Conservation (phyloP, 2,888 invertebrate genomes). For the Galerucella nymphaeae region DNA sequence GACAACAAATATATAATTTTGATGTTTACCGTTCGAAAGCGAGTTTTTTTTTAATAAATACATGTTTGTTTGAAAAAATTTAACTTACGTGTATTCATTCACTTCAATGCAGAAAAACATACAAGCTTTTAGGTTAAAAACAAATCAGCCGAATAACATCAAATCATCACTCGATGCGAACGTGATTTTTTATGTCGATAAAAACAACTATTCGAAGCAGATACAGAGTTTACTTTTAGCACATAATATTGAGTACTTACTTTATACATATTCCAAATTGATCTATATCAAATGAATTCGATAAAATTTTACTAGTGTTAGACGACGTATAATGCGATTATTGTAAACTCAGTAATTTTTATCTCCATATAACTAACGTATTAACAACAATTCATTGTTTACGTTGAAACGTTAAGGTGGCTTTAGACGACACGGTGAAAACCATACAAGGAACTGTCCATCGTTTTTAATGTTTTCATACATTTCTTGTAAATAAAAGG, state of each 20-base stretch:
- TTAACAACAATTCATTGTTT: background rate
- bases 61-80: background rate
- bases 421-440: background rate
- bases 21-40: too few relatives aligned
- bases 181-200: constrained; percentile 1
- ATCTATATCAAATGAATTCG: background rate
- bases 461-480: too few relatives aligned
- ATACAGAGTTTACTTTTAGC: background rate
- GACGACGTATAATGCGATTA: background rate
- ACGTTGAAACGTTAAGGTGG: background rate
- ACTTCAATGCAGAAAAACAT: background rate
- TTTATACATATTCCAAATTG: background rate
- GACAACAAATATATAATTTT: too few relatives aligned
- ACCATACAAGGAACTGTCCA: background rate
- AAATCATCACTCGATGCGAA: background rate
- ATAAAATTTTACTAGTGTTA: background rate
- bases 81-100: background rate
- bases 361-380: background rate
- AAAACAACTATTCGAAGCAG: background rate
- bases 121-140: background rate
- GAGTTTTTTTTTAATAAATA: too few relatives aligned
- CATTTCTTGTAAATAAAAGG: too few relatives aligned
- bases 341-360: background rate
- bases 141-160: background rate
- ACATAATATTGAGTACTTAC: constrained; percentile 1